These are phyloP conservation scores for Pangasius djambal DNA, from an alignment of 2,797 vertebrate species.

Conservation along the genomic window DNA sequence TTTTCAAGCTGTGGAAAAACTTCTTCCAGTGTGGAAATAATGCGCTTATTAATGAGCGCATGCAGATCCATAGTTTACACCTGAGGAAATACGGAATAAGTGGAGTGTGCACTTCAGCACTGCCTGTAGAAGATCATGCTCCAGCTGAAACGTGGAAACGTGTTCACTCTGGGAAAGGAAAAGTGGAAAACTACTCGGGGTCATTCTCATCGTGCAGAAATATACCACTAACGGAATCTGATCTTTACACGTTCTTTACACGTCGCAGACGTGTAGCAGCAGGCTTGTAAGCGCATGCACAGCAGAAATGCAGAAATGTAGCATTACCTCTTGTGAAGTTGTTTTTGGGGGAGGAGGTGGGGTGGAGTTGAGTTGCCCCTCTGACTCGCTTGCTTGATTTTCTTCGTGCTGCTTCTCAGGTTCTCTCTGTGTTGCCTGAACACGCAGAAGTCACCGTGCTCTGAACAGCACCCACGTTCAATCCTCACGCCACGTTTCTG, in stretches of 20 bases:
- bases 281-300: background rate
- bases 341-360: no score
- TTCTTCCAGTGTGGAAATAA: background rate
- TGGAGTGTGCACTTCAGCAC: background rate
- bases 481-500: slow-evolving; percentile 22
- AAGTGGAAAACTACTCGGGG: background rate
- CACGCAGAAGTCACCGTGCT: background rate
- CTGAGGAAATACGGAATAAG: background rate
- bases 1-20: no score
- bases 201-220: background rate
- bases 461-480: background rate
- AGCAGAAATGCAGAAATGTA: background rate
- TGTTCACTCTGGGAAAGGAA: background rate
- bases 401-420: background rate
- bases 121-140: background rate
- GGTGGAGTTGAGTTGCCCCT: background rate
- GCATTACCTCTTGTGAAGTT: slow-evolving; percentile 2
- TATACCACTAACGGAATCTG: no score
- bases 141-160: background rate
- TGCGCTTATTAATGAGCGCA: background rate
- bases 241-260: background rate
- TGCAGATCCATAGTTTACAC: background rate
- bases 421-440: slow-evolving; percentile 2
- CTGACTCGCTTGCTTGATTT: background rate
- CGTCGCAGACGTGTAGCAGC: background rate